Evolutionary conservation across 1,140 invertebrate genomes (phyloP), one percentile per base, ranked within the genome.

Genomic region (Colletes latitarsis): DNA sequence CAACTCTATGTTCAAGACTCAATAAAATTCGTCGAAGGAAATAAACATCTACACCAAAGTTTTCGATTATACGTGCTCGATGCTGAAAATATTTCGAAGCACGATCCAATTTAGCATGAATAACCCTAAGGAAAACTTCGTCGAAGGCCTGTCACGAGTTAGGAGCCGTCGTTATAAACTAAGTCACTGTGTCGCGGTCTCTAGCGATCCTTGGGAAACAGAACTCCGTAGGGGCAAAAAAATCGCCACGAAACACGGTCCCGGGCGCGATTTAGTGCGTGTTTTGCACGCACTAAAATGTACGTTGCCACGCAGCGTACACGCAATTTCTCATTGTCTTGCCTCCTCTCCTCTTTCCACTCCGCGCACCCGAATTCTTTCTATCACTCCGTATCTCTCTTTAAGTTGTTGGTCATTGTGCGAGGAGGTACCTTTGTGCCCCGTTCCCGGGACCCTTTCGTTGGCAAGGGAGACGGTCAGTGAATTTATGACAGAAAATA

Each of bases 401-500:
- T 52, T 10, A 3, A 43, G 14, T 43, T 43, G 71, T 77, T 73
- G 73, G 41, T 43, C 60, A 80, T 77, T 81, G 82, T 84, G n/a
- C 52, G 19, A 77, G 66, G 19, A 72, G 52, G 60, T 74, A 72
- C 53, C 43, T 3, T 12, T 21, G 30, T 57, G 30, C 30, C 68
- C 15, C 9, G 52, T 43, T 17, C 69, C 53, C 15, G 41, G 19
- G 30, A 77, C 70, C 86, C 78, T 72, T 86, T 74, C 55, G 55
- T 21, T 53, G 72, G 9, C 10, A 21, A 74, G 73, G 77, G 64
- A 63, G 64, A 49, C 64, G 62, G 66, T 57, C 77, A 71, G 62
- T 57, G 87, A 86, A 92, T 92, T 92, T 92, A 92, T 91, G 91
- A 91, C 85, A 82, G 90, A 92, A 92, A 92, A 91, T 92, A 92